Evolutionary conservation across 1,140 invertebrate species (phyloP).

Genomic region (Orchesella cincta): DNA sequence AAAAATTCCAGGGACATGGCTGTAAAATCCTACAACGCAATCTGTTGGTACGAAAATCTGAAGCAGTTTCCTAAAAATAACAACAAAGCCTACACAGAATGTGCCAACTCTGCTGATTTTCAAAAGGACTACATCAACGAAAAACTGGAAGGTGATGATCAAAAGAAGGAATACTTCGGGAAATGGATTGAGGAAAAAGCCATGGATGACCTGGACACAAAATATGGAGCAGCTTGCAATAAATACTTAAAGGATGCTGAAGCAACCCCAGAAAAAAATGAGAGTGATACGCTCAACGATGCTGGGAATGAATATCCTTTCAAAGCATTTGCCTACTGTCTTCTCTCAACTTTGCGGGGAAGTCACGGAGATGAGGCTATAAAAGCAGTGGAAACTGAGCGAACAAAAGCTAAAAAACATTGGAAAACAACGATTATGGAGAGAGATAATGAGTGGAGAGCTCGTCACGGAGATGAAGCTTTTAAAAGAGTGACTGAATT

Average conservation of each 20-base stretch:
- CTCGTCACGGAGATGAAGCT: not conserved
- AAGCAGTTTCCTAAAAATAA: slow-evolving; percentile 1
- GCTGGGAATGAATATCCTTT: not conserved
- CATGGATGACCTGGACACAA: not conserved
- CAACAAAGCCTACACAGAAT: not conserved
- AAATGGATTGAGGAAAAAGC: not conserved
- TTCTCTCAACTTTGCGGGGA: not conserved
- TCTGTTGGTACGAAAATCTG: slow-evolving; percentile 22
- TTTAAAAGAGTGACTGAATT: not conserved
- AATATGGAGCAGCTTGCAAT: not conserved
- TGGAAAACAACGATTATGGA: not conserved
- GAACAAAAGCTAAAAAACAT: not conserved
- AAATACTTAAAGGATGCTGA: not conserved
- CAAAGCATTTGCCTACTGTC: not conserved
- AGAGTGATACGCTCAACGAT: not conserved
- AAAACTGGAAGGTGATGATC: not conserved
- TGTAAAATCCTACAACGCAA: not conserved
- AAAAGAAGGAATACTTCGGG: not conserved
- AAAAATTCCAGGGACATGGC: not conserved
- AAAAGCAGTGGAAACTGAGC: not conserved
- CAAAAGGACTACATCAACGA: not conserved
- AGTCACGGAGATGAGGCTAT: not conserved
- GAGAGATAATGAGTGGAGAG: not conserved
- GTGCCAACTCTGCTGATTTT: not conserved
- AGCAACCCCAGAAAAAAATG: not conserved